Percentiles rank a stretch among this genome's conserved stretches.
Conservation (phyloP, 2,113 vertebrate species). For the Leucopsar rothschildi region DNA sequence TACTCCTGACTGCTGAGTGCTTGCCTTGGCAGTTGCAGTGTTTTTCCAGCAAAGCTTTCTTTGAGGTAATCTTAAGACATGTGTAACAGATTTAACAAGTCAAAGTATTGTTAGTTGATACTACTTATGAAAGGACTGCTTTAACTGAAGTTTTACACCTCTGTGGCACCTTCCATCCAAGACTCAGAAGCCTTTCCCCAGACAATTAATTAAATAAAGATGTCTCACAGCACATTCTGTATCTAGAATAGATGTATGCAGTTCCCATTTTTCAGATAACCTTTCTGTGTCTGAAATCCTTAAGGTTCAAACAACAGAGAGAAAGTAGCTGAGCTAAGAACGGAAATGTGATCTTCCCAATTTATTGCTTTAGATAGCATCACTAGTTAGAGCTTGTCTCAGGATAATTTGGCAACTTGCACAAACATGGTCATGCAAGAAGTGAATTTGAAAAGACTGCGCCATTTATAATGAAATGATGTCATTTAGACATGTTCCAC, state of each 20-base stretch:
- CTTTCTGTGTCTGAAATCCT: neutral
- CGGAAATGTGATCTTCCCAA: neutral
- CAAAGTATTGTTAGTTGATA: conserved; percentile 33
- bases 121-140: conserved; percentile 8
- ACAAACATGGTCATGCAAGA: conserved; percentile 34
- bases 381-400: conserved; percentile 43
- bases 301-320: neutral
- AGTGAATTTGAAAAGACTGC: conserved; percentile 20
- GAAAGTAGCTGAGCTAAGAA: neutral
- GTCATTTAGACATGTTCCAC: conserved; percentile 60
- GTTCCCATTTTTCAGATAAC: conserved; percentile 14
- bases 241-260: neutral
- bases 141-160: neutral
- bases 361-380: conserved; percentile 14
- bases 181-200: neutral
- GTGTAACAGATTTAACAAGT: conserved; percentile 48
- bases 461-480: conserved; percentile 50
- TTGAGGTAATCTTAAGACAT: conserved; percentile 38
- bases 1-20: conserved; percentile 16
- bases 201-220: conserved; percentile 17
- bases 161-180: neutral
- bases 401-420: conserved; percentile 35
- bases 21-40: conserved; percentile 43
- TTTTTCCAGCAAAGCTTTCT: conserved; percentile 49
- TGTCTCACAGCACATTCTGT: neutral